phyloP scores from a whole-genome alignment of 2,113 vertebrate genomes.

The Corythornis madagascariensis region DNA sequence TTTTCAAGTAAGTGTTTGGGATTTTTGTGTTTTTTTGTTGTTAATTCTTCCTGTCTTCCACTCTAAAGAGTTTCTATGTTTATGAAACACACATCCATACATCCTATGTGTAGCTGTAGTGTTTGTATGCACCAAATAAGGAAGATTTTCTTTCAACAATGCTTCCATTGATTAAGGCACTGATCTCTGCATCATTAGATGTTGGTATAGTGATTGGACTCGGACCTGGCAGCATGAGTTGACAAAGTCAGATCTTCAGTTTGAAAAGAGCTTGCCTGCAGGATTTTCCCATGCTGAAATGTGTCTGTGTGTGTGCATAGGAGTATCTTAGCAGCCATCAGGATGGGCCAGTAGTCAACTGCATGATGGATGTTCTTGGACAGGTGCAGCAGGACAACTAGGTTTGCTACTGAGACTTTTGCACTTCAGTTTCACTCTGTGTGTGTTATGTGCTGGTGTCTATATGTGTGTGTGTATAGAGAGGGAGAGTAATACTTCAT shows the following conservation, averaged over 20 bases:
- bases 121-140: slow-evolving; percentile 1
- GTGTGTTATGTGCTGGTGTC: not conserved
- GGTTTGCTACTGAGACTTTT: slow-evolving; percentile 31
- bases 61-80: not conserved
- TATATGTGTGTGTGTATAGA: not conserved
- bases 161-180: not conserved
- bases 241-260: not conserved
- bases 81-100: not conserved
- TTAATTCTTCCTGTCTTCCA: slow-evolving; percentile 26
- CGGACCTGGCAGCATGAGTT: not conserved
- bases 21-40: not conserved
- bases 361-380: not conserved
- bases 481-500: not conserved
- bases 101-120: not conserved
- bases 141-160: not conserved
- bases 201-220: not conserved
- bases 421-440: not conserved
- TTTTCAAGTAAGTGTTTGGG: slow-evolving; percentile 13
- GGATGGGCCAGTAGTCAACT: slow-evolving; percentile 35
- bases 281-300: not conserved
- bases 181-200: not conserved
- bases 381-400: not conserved
- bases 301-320: not conserved
- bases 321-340: not conserved
- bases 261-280: not conserved